Evolutionary conservation across 2,888 invertebrate species (phyloP), one percentile per base, ranked within the genome.

Genomic region (Deilephila porcellus): DNA sequence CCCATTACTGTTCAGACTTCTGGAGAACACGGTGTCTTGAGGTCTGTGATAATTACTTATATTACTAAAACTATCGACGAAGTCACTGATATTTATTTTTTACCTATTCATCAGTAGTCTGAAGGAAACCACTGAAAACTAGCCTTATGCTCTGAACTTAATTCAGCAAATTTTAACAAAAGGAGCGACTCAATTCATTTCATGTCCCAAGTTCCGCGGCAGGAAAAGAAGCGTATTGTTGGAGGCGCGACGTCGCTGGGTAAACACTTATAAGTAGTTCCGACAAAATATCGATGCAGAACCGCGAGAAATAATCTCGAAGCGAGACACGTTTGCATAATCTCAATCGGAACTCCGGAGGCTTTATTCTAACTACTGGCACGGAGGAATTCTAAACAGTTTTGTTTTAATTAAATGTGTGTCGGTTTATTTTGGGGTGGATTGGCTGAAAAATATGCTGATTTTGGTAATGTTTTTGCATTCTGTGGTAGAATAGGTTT

Each of bases 191-290:
- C 87, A 29, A 84, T 60, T 37, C 34, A n/a, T 77, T 73, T 76
- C 79, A 77, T 80, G 77, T 79, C 52, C 71, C 78, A 79, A 80
- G 76, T 80, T 81, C 76, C 74, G 76, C 80, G 75, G 80, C 82
- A 76, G 73, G 77, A 81, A 86, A 86, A 86, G 85, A 85, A 86
- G 82, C 82, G 80, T 86, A 86, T 88, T 87, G 86, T 86, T 83
- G 76, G 74, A 75, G 78, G 77, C 83, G 81, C 82, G 81, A 82
- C 83, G 82, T 80, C 80, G 79, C 78, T 71, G 81, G 80, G 85
- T 83, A 87, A 87, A 86, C 85, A 86, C 83, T 82, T 83, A 80
- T 83, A 83, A 86, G 79, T 76, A 76, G 75, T 73, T 71, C 59
- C 75, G 67, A 71, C 74, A 76, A 77, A 80, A 79, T 80, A 82